Conservation (phyloP, 2,113 vertebrate genomes). For the Phaethornis superciliosus region DNA sequence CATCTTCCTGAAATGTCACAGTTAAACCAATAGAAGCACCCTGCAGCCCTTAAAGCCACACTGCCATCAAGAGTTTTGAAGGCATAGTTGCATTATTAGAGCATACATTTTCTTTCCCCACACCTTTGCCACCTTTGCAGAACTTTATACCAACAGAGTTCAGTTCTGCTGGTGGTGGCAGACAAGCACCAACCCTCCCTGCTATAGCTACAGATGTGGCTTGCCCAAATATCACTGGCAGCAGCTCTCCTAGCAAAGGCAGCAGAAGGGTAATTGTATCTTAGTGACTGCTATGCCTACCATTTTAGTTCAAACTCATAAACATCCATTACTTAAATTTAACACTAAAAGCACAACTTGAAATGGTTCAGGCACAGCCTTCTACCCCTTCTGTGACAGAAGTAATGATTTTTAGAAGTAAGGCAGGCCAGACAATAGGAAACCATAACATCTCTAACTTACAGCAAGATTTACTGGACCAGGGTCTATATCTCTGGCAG, state of each 20-base stretch:
- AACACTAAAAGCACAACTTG: neutral
- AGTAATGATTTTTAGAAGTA: neutral
- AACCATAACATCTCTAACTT: neutral
- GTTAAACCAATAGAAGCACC: neutral
- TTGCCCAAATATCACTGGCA: neutral
- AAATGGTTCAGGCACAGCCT: neutral
- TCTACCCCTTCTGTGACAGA: neutral
- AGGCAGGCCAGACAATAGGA: neutral
- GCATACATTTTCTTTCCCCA: neutral
- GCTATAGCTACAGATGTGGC: neutral
- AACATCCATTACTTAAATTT: neutral
- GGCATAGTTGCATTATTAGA: neutral
- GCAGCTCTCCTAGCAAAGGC: neutral
- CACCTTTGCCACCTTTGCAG: neutral
- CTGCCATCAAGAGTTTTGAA: neutral
- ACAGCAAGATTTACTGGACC: neutral
- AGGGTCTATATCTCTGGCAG: neutral
- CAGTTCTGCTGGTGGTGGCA: neutral
- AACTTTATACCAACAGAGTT: neutral
- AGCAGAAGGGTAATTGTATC: neutral
- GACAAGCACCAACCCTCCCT: neutral
- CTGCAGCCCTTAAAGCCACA: neutral
- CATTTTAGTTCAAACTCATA: neutral
- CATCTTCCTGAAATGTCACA: neutral
- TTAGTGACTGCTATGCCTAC: neutral